Base-by-base conservation (phyloP, 2,888 invertebrate genomes). In the Volucella inflata region DNA sequence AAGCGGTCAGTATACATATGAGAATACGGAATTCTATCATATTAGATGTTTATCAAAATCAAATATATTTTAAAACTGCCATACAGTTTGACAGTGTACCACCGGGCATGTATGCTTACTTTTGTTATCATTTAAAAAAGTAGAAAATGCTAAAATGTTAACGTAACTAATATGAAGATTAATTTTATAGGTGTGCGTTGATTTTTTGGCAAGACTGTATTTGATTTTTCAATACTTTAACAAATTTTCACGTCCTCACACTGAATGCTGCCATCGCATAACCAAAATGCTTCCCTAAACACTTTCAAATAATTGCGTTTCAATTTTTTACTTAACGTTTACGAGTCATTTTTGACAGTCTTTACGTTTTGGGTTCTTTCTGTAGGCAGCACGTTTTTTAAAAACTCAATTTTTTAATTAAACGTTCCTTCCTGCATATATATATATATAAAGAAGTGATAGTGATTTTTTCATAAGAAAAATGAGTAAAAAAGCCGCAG, bases 361-460 rank as follows among this genome's bases (percentile, higher is more conserved):
- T 85, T 85, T 85, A 85, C 85, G 76, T 85, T 85, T 85, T 72
- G 55, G 85, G 51, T 77, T 80, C 65, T 67, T 85, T 71, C 71
- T 55, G 71, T 30, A 67, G 76, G 84, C 65, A 85, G 84, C 84
- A 85, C 85, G 85, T 85, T 85, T 83, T 80, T 76, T 30, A 50
- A 76, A 51, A 50, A 60, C 72, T 30, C 44, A 64, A 40, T 74
- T 79, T 83, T 80, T 77, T 72, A 72, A 80, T 85, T 80, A 64
- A 53, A 80, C 72, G 71, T 77, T 76, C 76, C 67, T 85, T 71
- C 68, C 80, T 77, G 62, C 42, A 72, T 30, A 30, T 30, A 30
- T 30, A 59, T 30, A 30, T 30, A 30, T 30, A 59, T 30, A 76
- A 46, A 67, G 55, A 40, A 48, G 30, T 3, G 16, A 55, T 40